Evolutionary conservation across 1,140 invertebrate genomes (phyloP).

Genomic region (Sarcophaga bullata): DNA sequence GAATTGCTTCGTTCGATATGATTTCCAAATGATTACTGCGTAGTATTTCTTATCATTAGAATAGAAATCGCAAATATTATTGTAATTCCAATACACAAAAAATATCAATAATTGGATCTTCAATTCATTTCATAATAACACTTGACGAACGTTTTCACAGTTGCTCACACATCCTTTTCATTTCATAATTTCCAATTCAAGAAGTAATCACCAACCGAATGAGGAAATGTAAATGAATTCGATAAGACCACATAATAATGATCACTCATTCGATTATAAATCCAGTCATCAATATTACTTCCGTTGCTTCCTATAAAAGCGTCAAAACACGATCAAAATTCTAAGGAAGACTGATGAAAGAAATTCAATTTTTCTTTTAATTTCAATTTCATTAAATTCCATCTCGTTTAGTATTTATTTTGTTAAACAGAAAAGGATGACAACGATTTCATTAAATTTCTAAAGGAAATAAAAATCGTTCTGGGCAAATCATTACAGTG

Average conservation of each 20-base stretch:
- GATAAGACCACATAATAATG: slow-evolving; percentile 9
- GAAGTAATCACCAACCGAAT: neutral
- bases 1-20: too few species aligned
- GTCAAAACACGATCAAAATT: slow-evolving; percentile 17
- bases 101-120: neutral
- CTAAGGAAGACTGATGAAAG: neutral
- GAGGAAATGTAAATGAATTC: slow-evolving; percentile 4
- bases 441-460: slow-evolving; percentile 26
- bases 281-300: slow-evolving; percentile 7
- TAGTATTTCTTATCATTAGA: too few species aligned
- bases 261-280: neutral
- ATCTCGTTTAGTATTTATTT: neutral
- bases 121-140: neutral
- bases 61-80: too few species aligned
- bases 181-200: neutral
- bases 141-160: slow-evolving; percentile 17
- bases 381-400: neutral
- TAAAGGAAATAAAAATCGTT: slow-evolving; percentile 27
- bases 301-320: slow-evolving; percentile 25
- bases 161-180: slow-evolving; percentile 13
- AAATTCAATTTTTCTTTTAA: neutral
- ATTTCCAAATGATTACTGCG: too few species aligned
- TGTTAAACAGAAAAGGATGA: neutral
- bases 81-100: too few species aligned
- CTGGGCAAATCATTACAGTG: neutral